Evolutionary conservation across 2,797 vertebrate species (phyloP), one percentile per base, ranked within the genome.

Genomic region (Cynodonichthys magdalenae): DNA sequence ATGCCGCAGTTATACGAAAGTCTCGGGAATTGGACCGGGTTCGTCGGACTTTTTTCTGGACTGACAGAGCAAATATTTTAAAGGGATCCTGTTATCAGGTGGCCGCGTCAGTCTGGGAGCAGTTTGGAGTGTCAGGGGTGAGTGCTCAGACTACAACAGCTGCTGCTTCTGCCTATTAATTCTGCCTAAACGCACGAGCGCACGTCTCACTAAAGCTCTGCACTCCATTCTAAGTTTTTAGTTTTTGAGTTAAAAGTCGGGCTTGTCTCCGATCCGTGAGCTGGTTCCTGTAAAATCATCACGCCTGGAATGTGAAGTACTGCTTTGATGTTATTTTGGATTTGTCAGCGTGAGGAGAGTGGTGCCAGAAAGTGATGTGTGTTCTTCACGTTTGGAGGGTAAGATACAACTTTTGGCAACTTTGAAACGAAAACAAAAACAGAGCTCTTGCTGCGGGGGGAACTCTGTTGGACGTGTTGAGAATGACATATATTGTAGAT

Each of bases 291-390:
- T 82, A 63, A 81, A 89, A 65, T 58, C 57, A 70, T 79, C 58
- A 72, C 77, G 68, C 74, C 44, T 77, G 83, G 79, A 70, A 78
- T 84, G 77, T 45, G 60, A 82, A 80, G 34, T 63, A 68, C 6
- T 72, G 29, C 78, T 90, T 82, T 86, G 81, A 86, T 81, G 87
- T 86, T 87, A 82, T 88, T 91, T 85, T 74, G 65, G 78, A 79
- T 75, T 75, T 73, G 79, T 75, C 69, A 56, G 77, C 49, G 60
- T 50, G 65, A 42, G 18, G 61, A 52, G 71, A 59, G 74, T 54
- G 50, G 71, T 71, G 79, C 83, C 82, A 76, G 75, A 63, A 49
- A 59, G 45, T 70, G 62, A 73, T 58, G 75, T 76, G 79, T 47
- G 54, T 36, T 69, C 69, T 57, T 73, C 46, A 17, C 19, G 64